Conservation (phyloP, 2,888 invertebrate genomes). For the Nomada lathburiana region DNA sequence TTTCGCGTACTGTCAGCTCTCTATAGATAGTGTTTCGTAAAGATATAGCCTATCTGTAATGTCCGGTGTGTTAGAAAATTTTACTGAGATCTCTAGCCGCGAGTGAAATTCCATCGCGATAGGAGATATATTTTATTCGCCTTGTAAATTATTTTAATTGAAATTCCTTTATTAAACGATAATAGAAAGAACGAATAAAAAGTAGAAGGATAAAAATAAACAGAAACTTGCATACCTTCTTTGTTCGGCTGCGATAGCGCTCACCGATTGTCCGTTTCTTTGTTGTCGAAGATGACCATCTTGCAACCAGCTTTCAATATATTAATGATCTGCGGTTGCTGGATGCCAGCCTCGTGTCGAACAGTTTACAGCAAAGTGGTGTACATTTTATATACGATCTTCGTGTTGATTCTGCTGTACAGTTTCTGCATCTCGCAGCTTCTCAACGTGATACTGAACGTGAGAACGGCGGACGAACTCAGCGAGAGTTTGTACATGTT, state of each 20-base stretch:
- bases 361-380: not conserved
- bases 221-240: not conserved
- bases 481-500: constrained; percentile 51
- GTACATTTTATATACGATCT: constrained; percentile 18
- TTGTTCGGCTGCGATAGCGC: too few species aligned
- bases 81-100: not conserved
- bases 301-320: constrained; percentile 40
- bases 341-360: constrained; percentile 23
- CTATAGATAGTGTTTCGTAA: not conserved
- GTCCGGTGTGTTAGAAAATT: constrained; percentile 25
- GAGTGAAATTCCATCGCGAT: not conserved
- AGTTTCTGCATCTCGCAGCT: constrained; percentile 34
- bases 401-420: constrained; percentile 32
- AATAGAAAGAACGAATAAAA: not conserved
- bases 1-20: not conserved
- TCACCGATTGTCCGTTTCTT: not conserved
- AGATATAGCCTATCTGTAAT: not conserved
- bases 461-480: constrained; percentile 39
- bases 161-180: not conserved
- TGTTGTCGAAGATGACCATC: constrained; percentile 16
- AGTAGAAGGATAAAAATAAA: not conserved
- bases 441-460: constrained; percentile 44
- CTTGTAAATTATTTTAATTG: not conserved
- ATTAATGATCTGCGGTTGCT: constrained; percentile 43
- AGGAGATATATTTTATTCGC: not conserved